Percentiles rank a stretch among this genome's conserved stretches.
Evolutionary conservation across 2,113 vertebrate genomes (phyloP).

Genomic region (Paedocypris sp.): DNA sequence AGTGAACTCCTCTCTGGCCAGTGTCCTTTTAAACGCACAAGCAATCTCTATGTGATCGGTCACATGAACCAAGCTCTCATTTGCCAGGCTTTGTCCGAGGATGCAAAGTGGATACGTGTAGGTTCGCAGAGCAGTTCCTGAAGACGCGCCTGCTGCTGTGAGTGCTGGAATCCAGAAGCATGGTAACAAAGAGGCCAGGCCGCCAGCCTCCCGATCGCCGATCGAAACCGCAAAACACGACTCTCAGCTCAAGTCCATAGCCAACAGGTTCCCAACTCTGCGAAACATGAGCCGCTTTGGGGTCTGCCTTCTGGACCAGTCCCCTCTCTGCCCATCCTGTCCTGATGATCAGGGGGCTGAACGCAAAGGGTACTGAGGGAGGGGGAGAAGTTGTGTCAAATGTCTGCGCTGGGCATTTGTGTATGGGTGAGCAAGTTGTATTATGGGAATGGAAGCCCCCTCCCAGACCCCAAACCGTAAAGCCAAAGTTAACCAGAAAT

Average conservation of each 20-base stretch:
- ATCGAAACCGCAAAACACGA: conserved; percentile 34
- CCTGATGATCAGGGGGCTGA: conserved; percentile 47
- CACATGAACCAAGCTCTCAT: conserved; percentile 26
- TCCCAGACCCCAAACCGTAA: conserved; percentile 43
- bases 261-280: conserved; percentile 62
- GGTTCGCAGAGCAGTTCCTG: conserved; percentile 14
- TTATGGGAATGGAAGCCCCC: conserved; percentile 70
- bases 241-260: conserved; percentile 59
- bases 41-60: background rate
- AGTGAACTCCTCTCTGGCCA: conserved; percentile 6
- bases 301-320: conserved; percentile 64
- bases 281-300: conserved; percentile 78
- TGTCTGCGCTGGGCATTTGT: conserved; percentile 54
- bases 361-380: conserved; percentile 43
- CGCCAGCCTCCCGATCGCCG: conserved; percentile 52
- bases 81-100: conserved; percentile 12
- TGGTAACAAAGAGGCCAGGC: conserved; percentile 48
- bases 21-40: background rate
- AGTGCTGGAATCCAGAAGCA: conserved; percentile 51
- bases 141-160: conserved; percentile 42
- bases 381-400: conserved; percentile 45
- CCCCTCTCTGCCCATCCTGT: conserved; percentile 60
- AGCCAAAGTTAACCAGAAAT: conserved; percentile 72
- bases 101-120: conserved; percentile 9
- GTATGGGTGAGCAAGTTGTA: conserved; percentile 54